Base-by-base conservation (phyloP, 2,888 invertebrate species). In the Xanthia togata region DNA sequence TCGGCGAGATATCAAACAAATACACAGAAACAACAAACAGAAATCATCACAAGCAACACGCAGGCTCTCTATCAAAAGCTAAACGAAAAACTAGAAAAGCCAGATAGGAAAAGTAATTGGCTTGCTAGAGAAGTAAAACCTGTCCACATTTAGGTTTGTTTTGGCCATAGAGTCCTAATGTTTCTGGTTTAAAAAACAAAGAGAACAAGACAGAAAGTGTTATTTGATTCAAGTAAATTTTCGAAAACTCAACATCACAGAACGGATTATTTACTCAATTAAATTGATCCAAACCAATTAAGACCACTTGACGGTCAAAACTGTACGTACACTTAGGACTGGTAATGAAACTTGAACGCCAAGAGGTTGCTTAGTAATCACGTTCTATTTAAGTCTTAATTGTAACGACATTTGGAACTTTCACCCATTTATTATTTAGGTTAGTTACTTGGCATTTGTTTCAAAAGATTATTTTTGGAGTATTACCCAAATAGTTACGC, bases 331-430 rank as follows among this genome's bases (percentile, higher is more conserved):
- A 78, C n/a, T 82, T 82, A 44, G 59, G 38, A 60, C 55, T 77
- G 41, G 41, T 64, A 65, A 65, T 62, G 55, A 80, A 80, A 85
- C 70, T 70, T 60, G 63, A 81, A 85, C 71, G 62, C 68, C 57
- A 63, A 75, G 67, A 73, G 38, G 57, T 71, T 64, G 57, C 69
- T 81, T 84, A 79, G 78, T 82, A 82, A 86, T 83, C 59, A 69
- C 53, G 38, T 64, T 73, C 71, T 71, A 83, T 74, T 76, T 78
- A 76, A 68, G 53, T 38, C 31, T 74, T 73, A 76, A 81, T 77
- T 72, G 73, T 80, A 81, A 76, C 71, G 78, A 76, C 68, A 84
- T 83, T 83, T 74, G 4, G 67, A 81, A 79, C 71, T 79, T 79
- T 63, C 11, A 50, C 6, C 50, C 53, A 76, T 81, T 77, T 74